Evolutionary conservation across 2,113 vertebrate genomes (phyloP).

Genomic region (Gorilla gorilla): DNA sequence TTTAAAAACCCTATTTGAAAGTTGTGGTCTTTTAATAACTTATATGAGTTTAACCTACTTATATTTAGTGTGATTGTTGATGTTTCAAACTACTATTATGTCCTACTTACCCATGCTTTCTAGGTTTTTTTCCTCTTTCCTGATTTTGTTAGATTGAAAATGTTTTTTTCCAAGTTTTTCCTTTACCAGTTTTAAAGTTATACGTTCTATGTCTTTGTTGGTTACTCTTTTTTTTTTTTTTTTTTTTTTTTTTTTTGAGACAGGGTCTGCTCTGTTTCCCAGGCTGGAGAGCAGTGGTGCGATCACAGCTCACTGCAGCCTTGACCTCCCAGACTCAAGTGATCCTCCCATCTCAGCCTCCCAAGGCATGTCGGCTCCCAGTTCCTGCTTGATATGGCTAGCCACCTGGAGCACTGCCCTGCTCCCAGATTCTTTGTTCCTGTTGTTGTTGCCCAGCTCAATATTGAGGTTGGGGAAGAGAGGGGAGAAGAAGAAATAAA

Average conservation of each 20-base stretch:
- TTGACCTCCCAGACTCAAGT: too few species aligned
- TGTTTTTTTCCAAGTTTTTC: neutral
- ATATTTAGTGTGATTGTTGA: neutral
- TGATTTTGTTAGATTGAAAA: conserved; percentile 24
- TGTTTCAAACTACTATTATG: neutral
- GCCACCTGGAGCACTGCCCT: neutral
- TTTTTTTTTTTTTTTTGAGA: too few species aligned
- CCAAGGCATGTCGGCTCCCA: neutral
- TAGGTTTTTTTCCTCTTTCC: neutral
- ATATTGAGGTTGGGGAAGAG: neutral
- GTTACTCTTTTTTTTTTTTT: neutral
- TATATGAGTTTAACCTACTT: neutral
- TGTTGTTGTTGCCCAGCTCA: neutral
- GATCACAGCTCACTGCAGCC: too few species aligned
- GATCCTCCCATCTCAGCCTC: too few species aligned
- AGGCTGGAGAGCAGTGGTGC: too few species aligned
- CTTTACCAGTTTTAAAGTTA: neutral
- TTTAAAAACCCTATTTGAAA: conserved; percentile 10
- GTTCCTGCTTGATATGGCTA: neutral
- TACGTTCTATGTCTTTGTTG: neutral
- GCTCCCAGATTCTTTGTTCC: neutral
- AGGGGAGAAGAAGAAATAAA: neutral
- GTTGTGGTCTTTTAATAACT: neutral
- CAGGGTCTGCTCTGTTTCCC: too few species aligned
- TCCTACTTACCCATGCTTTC: neutral